Evolutionary conservation across 2,797 vertebrate species (phyloP).

Genomic region (Epinephelus awoara): DNA sequence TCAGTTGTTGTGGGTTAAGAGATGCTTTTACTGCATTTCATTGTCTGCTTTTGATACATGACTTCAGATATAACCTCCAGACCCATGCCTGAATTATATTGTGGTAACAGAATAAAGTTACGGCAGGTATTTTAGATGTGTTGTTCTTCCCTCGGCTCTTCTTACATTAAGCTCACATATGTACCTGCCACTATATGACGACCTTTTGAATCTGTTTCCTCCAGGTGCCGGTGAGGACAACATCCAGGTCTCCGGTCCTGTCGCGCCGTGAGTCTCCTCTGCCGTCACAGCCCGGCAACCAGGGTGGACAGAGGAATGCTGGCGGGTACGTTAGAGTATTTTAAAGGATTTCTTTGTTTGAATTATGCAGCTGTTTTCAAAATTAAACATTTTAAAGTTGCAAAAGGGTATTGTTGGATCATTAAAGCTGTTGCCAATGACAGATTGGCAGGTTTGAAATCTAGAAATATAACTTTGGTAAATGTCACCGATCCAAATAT

Average conservation of each 20-base stretch:
- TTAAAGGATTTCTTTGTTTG: rapidly evolving
- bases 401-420: not conserved
- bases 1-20: not conserved
- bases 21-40: not conserved
- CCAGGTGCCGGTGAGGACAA: constrained; percentile 97
- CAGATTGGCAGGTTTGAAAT: too few species aligned
- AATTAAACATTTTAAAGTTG: not conserved
- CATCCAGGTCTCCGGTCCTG: constrained; percentile 94
- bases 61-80: not conserved
- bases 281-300: constrained; percentile 91
- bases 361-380: not conserved
- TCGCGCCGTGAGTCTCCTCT: constrained; percentile 95
- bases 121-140: not conserved
- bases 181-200: constrained; percentile 4
- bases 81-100: not conserved
- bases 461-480: too few species aligned
- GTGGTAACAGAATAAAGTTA: not conserved
- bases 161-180: not conserved
- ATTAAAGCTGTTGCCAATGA: too few species aligned
- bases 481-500: not conserved
- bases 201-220: constrained; percentile 28
- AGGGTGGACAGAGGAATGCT: constrained; percentile 90
- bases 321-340: constrained; percentile 83
- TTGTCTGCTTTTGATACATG: not conserved
- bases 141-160: not conserved